A percentile compares a stretch with the other conserved stretches of the same genome.
phyloP scores from a whole-genome alignment of 2,113 vertebrate genomes.

The Poeciliopsis occidentalis region DNA sequence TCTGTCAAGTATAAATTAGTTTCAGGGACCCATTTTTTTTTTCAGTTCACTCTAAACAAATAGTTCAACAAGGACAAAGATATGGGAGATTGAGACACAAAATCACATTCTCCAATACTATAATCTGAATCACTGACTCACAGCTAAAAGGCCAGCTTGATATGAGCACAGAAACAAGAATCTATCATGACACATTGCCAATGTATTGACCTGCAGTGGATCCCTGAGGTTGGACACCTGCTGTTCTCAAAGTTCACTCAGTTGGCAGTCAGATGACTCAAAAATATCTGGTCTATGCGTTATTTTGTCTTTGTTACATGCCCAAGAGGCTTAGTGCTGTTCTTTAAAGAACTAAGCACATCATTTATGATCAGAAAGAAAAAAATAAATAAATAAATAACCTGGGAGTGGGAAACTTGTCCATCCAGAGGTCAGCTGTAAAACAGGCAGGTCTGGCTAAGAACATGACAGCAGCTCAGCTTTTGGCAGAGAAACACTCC shows the following conservation, averaged over 20 bases:
- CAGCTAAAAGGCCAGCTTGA: conserved; percentile 60
- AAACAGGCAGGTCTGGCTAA: conserved; percentile 28
- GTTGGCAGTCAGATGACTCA: conserved; percentile 33
- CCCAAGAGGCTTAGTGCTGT: not conserved
- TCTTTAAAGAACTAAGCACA: conserved; percentile 9
- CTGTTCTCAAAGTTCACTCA: conserved; percentile 21
- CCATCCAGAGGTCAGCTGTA: conserved; percentile 36
- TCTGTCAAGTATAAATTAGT: too few relatives aligned
- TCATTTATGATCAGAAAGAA: conserved; percentile 4
- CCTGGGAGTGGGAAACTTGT: conserved; percentile 6
- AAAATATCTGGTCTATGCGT: conserved; percentile 32
- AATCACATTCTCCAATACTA: conserved; percentile 46
- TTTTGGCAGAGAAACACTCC: conserved; percentile 38
- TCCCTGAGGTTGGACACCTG: conserved; percentile 42
- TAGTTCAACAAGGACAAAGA: conserved; percentile 10
- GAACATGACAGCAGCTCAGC: conserved; percentile 35
- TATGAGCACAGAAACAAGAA: conserved; percentile 51
- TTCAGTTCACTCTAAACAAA: conserved; percentile 4
- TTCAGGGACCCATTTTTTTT: not conserved
- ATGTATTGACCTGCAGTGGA: conserved; percentile 62
- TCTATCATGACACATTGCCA: conserved; percentile 62
- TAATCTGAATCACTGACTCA: conserved; percentile 64
- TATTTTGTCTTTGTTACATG: conserved; percentile 2
- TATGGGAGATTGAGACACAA: conserved; percentile 51
- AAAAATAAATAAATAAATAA: not conserved